Evolutionary conservation across 2,888 invertebrate genomes (phyloP), one percentile per base, ranked within the genome.

Genomic region (Marronus borbonicus): DNA sequence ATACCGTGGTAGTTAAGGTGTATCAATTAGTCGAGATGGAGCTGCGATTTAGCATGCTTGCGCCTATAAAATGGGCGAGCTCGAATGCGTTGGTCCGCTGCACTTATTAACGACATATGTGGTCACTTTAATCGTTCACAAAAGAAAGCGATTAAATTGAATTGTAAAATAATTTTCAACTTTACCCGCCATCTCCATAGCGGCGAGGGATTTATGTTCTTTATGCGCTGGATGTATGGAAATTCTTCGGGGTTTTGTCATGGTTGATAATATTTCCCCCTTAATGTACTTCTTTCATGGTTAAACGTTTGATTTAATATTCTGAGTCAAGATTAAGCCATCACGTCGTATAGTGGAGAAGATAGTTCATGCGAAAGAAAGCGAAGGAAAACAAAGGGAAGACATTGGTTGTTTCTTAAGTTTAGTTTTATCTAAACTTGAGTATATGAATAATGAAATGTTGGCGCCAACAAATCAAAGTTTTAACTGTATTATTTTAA

Each of bases 71-170:
- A 20, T 5, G n/a, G 55, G 0, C 20, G 20, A 8, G n/a, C 20
- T 2, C 4, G 8, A 20, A 20, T 10, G 20, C 55, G 20, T 20
- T 58, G 55, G 55, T 58, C 55, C 55, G 20, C 65, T 66, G 44
- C 39, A 20, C 44, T 39, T 66, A 66, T 66, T 66, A 66, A 66
- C 65, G 44, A 66, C 65, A 66, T 44, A 66, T 66, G 65, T 66
- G 65, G 65, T 66, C 44, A 66, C 65, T 66, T 66, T 66, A 44
- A 20, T 36, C 65, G 65, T 17, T 44, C n/a, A 66, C 65, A 44
- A 66, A 66, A 66, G 65, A 66, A 66, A 66, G 20, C 44, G 65
- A 66, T 49, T 66, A 66, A 17, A n/a, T 44, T 66, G 65, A 66
- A 66, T 49, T 39, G 65, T 66, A 44, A 44, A 62, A 44, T 66